These are phyloP conservation scores for Eremobia ochroleuca DNA, from an alignment of 2,888 invertebrate genomes.

Conservation along the genomic window DNA sequence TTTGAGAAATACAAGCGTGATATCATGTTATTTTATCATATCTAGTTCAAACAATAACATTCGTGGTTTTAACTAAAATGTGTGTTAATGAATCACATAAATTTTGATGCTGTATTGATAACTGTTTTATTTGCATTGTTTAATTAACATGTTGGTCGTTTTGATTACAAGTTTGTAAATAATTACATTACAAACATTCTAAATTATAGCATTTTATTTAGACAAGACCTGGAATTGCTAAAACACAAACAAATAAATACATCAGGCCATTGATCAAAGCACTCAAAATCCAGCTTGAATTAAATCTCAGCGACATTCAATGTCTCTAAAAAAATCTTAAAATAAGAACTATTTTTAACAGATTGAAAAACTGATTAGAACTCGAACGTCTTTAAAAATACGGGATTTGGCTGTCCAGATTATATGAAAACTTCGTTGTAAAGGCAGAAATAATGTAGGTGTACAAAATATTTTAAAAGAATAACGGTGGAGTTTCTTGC, in stretches of 20 bases:
- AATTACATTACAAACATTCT: neutral
- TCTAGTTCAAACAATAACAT: too few relatives aligned
- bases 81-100: too few relatives aligned
- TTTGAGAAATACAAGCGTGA: too few relatives aligned
- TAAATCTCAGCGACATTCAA: neutral
- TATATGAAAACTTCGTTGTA: neutral
- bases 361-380: neutral
- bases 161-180: neutral
- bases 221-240: neutral
- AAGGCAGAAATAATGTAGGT: neutral
- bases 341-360: neutral
- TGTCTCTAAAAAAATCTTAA: neutral
- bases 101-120: constrained; percentile 11
- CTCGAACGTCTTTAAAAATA: neutral
- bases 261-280: too few relatives aligned
- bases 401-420: neutral
- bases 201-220: neutral
- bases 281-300: too few relatives aligned
- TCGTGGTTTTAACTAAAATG: too few relatives aligned
- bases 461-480: neutral
- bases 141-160: neutral
- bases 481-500: too few relatives aligned
- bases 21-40: too few relatives aligned
- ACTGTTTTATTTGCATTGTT: neutral
- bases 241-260: neutral